A percentile compares a stretch with the other conserved stretches of the same genome.
These are phyloP conservation scores for Nomia melanderi DNA, from an alignment of 1,140 invertebrate genomes.

Conservation along the genomic window DNA sequence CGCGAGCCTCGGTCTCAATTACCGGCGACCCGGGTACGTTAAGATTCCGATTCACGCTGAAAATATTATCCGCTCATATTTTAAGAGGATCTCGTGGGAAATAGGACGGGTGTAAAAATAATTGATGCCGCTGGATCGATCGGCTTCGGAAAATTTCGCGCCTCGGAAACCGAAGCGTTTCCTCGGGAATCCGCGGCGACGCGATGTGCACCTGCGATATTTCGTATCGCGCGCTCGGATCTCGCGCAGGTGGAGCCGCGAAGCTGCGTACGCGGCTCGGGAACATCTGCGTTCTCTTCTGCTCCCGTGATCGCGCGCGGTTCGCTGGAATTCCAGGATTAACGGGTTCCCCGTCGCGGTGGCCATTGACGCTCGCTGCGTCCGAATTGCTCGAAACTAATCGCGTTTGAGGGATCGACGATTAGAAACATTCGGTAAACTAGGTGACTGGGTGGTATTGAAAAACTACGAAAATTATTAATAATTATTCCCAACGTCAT, in stretches of 20 bases:
- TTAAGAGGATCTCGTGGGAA: conserved; percentile 1
- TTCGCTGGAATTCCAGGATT: no score
- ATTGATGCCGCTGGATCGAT: not conserved
- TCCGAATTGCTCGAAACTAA: no score
- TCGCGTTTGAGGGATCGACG: no score
- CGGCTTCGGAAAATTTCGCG: not conserved
- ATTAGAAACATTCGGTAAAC: no score
- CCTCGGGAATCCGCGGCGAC: no score
- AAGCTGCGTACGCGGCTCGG: not conserved
- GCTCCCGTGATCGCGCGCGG: no score
- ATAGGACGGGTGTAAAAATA: conserved; percentile 22
- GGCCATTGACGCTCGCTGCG: no score
- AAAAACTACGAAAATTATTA: no score
- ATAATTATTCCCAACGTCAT: no score
- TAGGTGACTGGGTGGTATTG: no score
- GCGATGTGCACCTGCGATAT: conserved; percentile 11
- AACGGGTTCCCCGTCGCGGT: no score
- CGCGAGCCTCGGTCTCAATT: conserved; percentile 31
- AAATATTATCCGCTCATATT: conserved; percentile 9
- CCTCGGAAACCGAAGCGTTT: not conserved
- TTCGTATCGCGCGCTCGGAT: conserved; percentile 21
- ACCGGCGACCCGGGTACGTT: not conserved
- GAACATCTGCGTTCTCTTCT: conserved; percentile 37
- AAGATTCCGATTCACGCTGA: not conserved
- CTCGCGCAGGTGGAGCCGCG: conserved; percentile 32